These are phyloP conservation scores for Threskiornis aethiopicus DNA, from an alignment of 2,797 vertebrate genomes.

Conservation along the genomic window DNA sequence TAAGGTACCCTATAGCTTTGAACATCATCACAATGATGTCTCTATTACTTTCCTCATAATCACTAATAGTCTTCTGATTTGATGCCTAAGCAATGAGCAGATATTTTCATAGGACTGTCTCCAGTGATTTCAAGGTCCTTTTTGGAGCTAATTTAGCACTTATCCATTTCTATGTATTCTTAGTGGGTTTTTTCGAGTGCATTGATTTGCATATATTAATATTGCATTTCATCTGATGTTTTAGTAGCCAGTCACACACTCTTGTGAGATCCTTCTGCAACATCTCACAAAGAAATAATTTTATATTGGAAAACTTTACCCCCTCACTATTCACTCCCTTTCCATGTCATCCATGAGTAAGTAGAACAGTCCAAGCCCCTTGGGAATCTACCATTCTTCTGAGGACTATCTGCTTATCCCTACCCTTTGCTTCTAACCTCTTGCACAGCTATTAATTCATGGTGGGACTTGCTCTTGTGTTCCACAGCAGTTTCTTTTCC, in stretches of 20 bases:
- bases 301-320: neutral
- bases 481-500: neutral
- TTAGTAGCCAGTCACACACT: neutral
- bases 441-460: neutral
- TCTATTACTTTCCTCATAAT: neutral
- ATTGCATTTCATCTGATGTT: neutral
- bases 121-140: neutral
- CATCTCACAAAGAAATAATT: neutral
- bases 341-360: neutral
- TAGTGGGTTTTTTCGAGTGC: neutral
- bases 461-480: neutral
- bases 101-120: neutral
- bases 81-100: neutral
- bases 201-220: neutral
- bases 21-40: neutral
- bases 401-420: neutral
- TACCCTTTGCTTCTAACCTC: neutral
- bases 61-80: neutral
- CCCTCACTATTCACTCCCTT: neutral
- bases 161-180: neutral
- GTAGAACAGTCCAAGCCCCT: neutral
- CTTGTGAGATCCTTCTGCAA: neutral
- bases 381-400: neutral
- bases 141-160: neutral
- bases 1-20: neutral